Evolutionary conservation across 2,888 invertebrate genomes (phyloP).

Genomic region (Papilio demoleus): DNA sequence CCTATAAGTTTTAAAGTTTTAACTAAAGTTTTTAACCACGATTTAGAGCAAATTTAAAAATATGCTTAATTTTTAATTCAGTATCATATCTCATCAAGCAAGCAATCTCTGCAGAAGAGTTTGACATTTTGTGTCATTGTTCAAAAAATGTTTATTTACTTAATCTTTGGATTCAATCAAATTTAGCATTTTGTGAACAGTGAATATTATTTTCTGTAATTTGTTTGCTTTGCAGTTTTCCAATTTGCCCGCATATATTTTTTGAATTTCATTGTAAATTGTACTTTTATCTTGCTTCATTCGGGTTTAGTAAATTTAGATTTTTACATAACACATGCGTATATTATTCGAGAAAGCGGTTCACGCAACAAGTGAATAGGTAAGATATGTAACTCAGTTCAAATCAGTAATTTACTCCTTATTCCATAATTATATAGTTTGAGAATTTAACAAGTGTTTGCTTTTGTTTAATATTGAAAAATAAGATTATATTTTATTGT

Average conservation of each 20-base stretch:
- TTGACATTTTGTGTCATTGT: not conserved
- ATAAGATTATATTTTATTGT: not conserved
- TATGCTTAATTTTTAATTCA: too few relatives aligned
- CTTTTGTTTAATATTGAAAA: not conserved
- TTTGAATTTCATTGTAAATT: not conserved
- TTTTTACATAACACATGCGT: constrained; percentile 12
- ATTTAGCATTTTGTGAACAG: not conserved
- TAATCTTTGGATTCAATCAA: not conserved
- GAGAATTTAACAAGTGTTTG: not conserved
- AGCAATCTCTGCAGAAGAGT: not conserved
- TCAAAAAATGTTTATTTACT: constrained; percentile 8
- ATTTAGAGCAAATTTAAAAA: too few relatives aligned
- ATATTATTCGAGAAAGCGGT: constrained; percentile 13
- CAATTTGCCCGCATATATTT: not conserved
- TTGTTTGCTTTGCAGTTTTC: not conserved
- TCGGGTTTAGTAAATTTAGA: not conserved
- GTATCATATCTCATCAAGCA: too few relatives aligned
- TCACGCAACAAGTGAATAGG: constrained; percentile 5
- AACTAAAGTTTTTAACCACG: too few relatives aligned
- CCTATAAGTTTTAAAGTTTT: too few relatives aligned
- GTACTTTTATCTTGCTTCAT: not conserved
- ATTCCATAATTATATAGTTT: not conserved
- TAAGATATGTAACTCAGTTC: not conserved
- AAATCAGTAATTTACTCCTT: not conserved
- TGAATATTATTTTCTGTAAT: not conserved